These are phyloP conservation scores for Drepana falcataria DNA, from an alignment of 2,888 invertebrate species.

Conservation along the genomic window DNA sequence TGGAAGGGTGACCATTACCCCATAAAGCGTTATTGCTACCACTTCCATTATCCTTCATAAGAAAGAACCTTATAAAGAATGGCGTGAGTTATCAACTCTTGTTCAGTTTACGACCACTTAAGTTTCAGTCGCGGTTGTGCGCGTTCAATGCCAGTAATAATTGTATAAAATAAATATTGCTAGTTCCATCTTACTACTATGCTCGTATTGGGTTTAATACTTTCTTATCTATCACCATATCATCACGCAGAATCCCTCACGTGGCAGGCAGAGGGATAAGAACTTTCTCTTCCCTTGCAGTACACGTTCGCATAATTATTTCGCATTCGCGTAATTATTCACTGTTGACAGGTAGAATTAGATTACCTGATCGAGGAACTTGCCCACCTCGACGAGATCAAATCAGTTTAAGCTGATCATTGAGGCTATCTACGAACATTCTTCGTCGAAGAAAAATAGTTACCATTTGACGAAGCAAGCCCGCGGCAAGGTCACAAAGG, in stretches of 20 bases:
- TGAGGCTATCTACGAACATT: too few species aligned
- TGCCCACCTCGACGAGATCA: too few species aligned
- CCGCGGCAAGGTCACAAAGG: constrained; percentile 24
- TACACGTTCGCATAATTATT: too few species aligned
- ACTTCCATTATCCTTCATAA: constrained; percentile 66
- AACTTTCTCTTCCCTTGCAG: too few species aligned
- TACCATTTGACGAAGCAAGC: neutral
- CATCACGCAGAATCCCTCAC: too few species aligned
- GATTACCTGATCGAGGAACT: too few species aligned
- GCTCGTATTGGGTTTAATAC: neutral
- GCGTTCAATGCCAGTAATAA: constrained; percentile 22
- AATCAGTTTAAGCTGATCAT: too few species aligned
- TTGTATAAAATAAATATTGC: constrained; percentile 20
- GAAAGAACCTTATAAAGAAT: constrained; percentile 49
- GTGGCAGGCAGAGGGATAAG: too few species aligned
- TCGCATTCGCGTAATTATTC: too few species aligned
- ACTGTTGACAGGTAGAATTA: too few species aligned
- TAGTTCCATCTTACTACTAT: constrained; percentile 13
- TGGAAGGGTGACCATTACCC: constrained; percentile 27
- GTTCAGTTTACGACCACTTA: constrained; percentile 59
- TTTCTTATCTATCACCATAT: too few species aligned
- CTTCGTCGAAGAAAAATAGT: too few species aligned
- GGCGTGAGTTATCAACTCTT: constrained; percentile 49
- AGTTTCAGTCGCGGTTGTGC: constrained; percentile 24
- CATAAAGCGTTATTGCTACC: constrained; percentile 59